Percentiles rank a stretch among this genome's conserved stretches.
These are phyloP conservation scores for Meandrusa payeni DNA, from an alignment of 2,888 invertebrate species.

Conservation along the genomic window DNA sequence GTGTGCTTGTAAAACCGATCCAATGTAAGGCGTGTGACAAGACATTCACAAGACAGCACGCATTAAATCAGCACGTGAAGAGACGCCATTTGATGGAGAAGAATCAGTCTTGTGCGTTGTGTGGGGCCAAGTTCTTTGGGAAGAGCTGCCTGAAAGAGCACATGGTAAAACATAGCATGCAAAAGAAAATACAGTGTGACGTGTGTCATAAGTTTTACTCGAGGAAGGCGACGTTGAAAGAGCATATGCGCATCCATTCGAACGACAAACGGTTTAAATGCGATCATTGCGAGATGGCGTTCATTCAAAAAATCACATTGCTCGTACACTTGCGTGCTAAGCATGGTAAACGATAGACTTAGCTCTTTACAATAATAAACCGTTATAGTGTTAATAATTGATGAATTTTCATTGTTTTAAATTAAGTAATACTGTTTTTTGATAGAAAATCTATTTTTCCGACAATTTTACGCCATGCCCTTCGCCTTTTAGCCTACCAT, in stretches of 20 bases:
- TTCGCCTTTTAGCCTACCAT: too few relatives aligned
- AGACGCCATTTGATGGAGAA: conserved; percentile 33
- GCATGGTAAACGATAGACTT: too few relatives aligned
- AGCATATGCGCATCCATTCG: conserved; percentile 37
- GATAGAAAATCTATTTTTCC: too few relatives aligned
- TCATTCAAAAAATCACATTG: conserved; percentile 37
- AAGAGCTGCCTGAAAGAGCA: conserved; percentile 50
- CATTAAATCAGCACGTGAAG: conserved; percentile 29
- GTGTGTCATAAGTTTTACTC: conserved; percentile 45
- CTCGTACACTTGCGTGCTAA: conserved; percentile 37
- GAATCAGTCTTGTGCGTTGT: conserved; percentile 31
- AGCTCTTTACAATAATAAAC: too few relatives aligned
- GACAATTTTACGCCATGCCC: too few relatives aligned
- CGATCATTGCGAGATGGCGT: conserved; percentile 34
- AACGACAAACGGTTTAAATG: conserved; percentile 35
- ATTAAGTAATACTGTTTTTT: too few relatives aligned
- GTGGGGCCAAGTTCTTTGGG: conserved; percentile 47
- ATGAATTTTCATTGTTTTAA: too few relatives aligned
- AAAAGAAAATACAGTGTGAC: conserved; percentile 51
- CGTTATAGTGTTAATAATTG: too few relatives aligned
- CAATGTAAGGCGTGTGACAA: conserved; percentile 36
- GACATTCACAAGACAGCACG: conserved; percentile 29
- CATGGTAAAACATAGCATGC: conserved; percentile 53
- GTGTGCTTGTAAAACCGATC: conserved; percentile 23
- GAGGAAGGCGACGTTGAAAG: conserved; percentile 32